Evolutionary conservation across 2,113 vertebrate genomes (phyloP), one percentile per base, ranked within the genome.

Genomic region (Lophotis ruficrista): DNA sequence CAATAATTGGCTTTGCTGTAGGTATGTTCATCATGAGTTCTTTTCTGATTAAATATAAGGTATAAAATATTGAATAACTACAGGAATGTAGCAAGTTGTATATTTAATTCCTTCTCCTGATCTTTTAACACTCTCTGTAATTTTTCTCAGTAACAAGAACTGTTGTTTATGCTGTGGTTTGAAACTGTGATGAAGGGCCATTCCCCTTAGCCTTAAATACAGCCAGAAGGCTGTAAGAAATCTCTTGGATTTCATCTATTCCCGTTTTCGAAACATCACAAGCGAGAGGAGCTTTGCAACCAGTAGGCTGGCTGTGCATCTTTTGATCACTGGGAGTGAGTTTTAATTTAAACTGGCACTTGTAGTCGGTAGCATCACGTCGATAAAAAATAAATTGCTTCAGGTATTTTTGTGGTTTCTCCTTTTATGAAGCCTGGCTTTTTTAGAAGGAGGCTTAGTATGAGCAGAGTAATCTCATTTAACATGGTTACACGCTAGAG

Each of bases 341-440:
- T 83, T 94, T 83, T 94, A 95, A 97, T 94, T 94, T 80, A 77
- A 95, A 73, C 78, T 86, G 94, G 62, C 92, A 93, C 47, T 94
- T 80, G 62, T 72, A 69, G 37, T 69, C 94, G 58, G 90, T 91
- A 96, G 54, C 28, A 91, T 86, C 93, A 54, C 2, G 4, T 94
- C 7, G 28, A 96, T 94, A 93, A 94, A 88, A 94, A 96, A 80
- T 85, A 85, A 96, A 91, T 94, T 77, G 75, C 93, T 96, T 81
- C 83, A 95, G 90, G 90, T 95, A 87, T 77, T 95, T 96, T 94
- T 85, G 82, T 54, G 60, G 72, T 95, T 93, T 91, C 56, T 77
- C 48, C 37, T 96, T 90, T 86, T 94, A 45, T 84, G 75, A 89
- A 89, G 69, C 27, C 35, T 83, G 47, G 16, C 33, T 94, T 71